Evolutionary conservation across 2,888 invertebrate species (phyloP).

Genomic region (Oligia latruncula): DNA sequence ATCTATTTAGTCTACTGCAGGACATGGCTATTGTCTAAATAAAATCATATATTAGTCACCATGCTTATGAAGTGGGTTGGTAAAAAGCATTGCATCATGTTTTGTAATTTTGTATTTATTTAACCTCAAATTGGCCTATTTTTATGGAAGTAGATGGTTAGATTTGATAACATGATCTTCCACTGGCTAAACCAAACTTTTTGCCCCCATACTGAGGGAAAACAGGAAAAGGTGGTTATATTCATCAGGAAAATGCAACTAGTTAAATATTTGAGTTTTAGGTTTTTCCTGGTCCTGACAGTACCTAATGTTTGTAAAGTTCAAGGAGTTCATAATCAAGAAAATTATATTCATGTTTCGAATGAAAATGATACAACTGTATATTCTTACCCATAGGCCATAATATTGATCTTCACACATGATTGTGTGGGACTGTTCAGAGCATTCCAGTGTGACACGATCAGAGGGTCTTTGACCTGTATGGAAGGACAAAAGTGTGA

Average conservation of each 20-base stretch:
- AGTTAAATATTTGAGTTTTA: not conserved
- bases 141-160: not conserved
- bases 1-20: slow-evolving; percentile 1
- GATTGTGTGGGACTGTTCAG: slow-evolving; percentile 98
- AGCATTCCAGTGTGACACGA: slow-evolving; percentile 98
- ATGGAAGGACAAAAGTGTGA: slow-evolving; percentile 48
- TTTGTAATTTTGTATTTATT: slow-evolving; percentile 24
- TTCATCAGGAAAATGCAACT: slow-evolving; percentile 3
- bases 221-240: not conserved
- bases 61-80: not conserved
- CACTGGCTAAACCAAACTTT: not conserved
- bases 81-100: slow-evolving; percentile 22
- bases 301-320: not conserved
- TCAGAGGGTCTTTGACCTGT: slow-evolving; percentile 97
- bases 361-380: not conserved
- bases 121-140: slow-evolving; percentile 36
- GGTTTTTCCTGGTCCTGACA: slow-evolving; percentile 6
- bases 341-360: not conserved
- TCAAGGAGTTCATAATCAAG: not conserved
- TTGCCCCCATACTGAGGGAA: not conserved
- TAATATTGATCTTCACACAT: slow-evolving; percentile 98
- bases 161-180: not conserved
- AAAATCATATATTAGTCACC: not conserved
- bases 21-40: not conserved
- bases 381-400: slow-evolving; percentile 93